Base-by-base conservation (phyloP, 2,113 vertebrate species). In the Amblyornis subalaris region DNA sequence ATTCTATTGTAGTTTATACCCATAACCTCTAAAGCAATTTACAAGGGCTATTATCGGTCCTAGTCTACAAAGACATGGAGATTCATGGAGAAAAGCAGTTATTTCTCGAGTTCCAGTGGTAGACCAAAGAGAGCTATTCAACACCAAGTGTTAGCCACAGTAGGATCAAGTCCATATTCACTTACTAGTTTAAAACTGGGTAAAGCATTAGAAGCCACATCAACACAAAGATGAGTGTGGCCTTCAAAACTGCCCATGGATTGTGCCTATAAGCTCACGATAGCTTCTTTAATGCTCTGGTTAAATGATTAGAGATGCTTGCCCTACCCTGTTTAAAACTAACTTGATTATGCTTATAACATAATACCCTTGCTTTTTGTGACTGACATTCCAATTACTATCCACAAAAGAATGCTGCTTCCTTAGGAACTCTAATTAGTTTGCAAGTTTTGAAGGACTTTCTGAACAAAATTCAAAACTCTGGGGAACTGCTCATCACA, bases 381-480 rank as follows among this genome's bases (percentile, higher is more conserved):
- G 88, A 80, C 78, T 79, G 88, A 93, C 92, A 94, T 73, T 90
- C 54, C 88, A 85, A 93, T 91, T 82, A 79, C 42, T 62, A 55
- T 44, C 88, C 84, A 83, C 67, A 70, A 83, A 94, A 96, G 90
- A 92, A 88, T 66, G 42, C 11, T 69, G 5, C 42, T 87, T 94
- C 66, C 67, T 62, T 44, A 89, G 64, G 55, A 95, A 40, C 12
- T 54, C 64, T 93, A 95, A 95, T 94, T 94, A 94, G 62, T 85
- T 35, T 55, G 62, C 51, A 85, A 91, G 71, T 95, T 96, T 94
- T 91, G 81, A 95, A 96, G 71, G 93, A 76, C 89, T 93, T 96
- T 58, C 38, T 85, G 89, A 91, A 88, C 45, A 91, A 95, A 95
- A 91, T 71, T 89, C 23, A 65, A 57, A 91, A 85, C 85, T 94